Base-by-base conservation (phyloP, 2,888 invertebrate genomes). In the Cephonodes hylas region DNA sequence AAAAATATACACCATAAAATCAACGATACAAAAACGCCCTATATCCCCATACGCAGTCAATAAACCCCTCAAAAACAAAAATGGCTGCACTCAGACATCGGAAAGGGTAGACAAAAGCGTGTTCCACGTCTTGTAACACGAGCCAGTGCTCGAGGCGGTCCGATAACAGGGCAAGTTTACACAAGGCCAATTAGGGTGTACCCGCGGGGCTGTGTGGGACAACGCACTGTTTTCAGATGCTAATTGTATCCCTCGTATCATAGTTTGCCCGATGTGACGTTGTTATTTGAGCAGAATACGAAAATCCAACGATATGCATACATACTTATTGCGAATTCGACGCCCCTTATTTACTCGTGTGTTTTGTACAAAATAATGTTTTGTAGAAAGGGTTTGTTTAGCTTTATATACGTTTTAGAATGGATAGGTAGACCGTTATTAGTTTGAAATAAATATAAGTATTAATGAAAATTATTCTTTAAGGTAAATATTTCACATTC, bases 161-260 rank as follows among this genome's bases (percentile, higher is more conserved):
- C 82, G 89, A 90, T 91, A 90, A 87, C 90, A 86, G 85, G 84
- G 80, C 81, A 72, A 81, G 91, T 91, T 88, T 91, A 91, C 91
- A 90, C 85, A 89, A 83, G 83, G 83, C 91, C 91, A 92, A 92
- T 92, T 92, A 92, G 89, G 83, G 77, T 72, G 68, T 68, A 84
- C 86, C 87, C 78, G 80, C 75, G 68, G 75, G 75, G 66, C 73
- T 71, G 65, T 63, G 65, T 70, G 72, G 75, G 77, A 79, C 83
- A 75, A 68, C 76, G 77, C 80, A 77, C 75, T 72, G 71, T 73
- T 73, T 73, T 70, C 71, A 68, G 70, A 71, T 72, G 74, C 71
- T 76, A 75, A 76, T 75, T 70, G 73, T 71, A 69, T 69, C 68
- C 65, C 59, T 44, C 63, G 61, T 61, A 63, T 64, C 66, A 61